phyloP scores from a whole-genome alignment of 2,888 invertebrate species.

The Glyphotaelius pellucidus region DNA sequence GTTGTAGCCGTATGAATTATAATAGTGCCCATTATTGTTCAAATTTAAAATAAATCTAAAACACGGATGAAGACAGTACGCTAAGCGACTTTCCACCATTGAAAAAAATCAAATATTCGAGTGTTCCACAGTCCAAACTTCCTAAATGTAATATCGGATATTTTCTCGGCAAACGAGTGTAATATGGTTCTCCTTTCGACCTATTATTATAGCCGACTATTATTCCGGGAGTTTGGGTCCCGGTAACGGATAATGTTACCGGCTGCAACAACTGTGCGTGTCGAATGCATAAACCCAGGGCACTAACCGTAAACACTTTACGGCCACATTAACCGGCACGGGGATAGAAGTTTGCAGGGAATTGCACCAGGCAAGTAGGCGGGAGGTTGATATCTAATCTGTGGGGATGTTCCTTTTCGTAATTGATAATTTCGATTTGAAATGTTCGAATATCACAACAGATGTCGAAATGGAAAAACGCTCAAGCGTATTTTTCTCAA shows the following conservation, averaged over 20 bases:
- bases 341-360: not conserved
- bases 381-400: not conserved
- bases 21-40: too few relatives aligned
- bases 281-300: not conserved
- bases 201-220: not conserved
- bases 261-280: conserved; percentile 18
- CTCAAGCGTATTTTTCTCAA: not conserved
- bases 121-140: too few relatives aligned
- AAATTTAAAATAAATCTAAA: too few relatives aligned
- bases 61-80: too few relatives aligned
- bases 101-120: too few relatives aligned
- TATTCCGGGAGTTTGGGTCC: not conserved
- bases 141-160: too few relatives aligned
- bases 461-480: not conserved
- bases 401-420: not conserved
- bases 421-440: not conserved
- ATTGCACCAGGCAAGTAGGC: not conserved
- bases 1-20: too few relatives aligned
- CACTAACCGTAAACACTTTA: conserved; percentile 11
- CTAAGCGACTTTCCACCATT: too few relatives aligned
- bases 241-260: not conserved
- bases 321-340: not conserved
- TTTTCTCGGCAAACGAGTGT: too few relatives aligned
- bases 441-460: not conserved
- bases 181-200: too few relatives aligned